Evolutionary conservation across 1,140 invertebrate genomes (phyloP).

Genomic region (Ectropis grisescens): DNA sequence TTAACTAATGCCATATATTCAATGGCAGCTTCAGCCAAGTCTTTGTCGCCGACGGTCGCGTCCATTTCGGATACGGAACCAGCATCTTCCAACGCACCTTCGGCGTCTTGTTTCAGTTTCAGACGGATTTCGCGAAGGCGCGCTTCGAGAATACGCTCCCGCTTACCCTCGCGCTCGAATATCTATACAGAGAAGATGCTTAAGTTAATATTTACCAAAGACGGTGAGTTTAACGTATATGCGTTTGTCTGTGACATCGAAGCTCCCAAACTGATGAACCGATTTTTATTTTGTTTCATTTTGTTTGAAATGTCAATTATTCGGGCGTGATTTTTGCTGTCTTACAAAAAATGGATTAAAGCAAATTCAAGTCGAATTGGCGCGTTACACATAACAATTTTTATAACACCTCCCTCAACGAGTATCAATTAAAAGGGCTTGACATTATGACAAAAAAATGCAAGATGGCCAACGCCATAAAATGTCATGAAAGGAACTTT

Average conservation of each 20-base stretch:
- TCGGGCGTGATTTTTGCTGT: too few species aligned
- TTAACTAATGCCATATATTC: slow-evolving; percentile 38
- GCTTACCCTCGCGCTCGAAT: slow-evolving; percentile 89
- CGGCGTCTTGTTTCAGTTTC: slow-evolving; percentile 65
- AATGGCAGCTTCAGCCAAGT: slow-evolving; percentile 39
- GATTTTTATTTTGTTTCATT: too few species aligned
- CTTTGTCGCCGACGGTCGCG: slow-evolving; percentile 27
- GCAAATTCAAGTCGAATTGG: too few species aligned
- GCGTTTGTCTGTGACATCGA: too few species aligned
- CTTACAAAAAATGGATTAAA: too few species aligned
- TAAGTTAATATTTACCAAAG: not conserved
- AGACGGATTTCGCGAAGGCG: slow-evolving; percentile 83
- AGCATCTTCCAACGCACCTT: slow-evolving; percentile 16
- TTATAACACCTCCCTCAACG: too few species aligned
- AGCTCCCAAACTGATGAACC: too few species aligned
- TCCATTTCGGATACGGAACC: slow-evolving; percentile 19
- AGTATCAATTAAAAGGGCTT: not conserved
- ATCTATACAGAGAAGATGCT: slow-evolving; percentile 75
- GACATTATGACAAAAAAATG: too few species aligned
- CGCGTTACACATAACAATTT: too few species aligned
- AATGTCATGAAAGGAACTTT: too few species aligned
- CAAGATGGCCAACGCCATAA: too few species aligned
- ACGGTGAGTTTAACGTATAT: not conserved
- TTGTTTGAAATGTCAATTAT: too few species aligned
- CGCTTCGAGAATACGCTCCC: slow-evolving; percentile 95